Base-by-base conservation (phyloP, 2,113 vertebrate species). In the Lichenostomus cassidix region DNA sequence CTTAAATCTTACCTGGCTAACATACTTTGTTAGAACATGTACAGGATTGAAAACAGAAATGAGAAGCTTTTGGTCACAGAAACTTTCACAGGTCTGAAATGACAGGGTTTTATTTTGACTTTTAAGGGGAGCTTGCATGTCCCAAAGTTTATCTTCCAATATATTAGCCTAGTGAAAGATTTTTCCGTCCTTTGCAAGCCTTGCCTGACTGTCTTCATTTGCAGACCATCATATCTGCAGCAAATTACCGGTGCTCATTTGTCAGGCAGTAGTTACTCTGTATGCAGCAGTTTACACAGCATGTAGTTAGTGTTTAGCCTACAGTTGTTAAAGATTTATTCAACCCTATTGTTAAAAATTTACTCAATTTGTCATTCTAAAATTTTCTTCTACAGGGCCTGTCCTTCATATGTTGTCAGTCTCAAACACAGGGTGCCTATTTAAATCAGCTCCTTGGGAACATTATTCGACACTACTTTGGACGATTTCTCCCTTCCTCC, bases 401-500 rank as follows among this genome's bases (percentile, higher is more conserved):
- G 89, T 98, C 99, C 10, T 98, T 98, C 42, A 98, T 98, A 27
- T 98, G 98, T 46, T 97, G 98, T 52, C 98, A 98, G 63, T 98
- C 98, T 84, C 99, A 99, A 90, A 98, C 97, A 6, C 98, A 99
- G 95, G 98, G 97, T 17, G 95, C 97, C 41, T 98, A 99, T 97
- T 96, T 99, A 94, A 99, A 98, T 95, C 98, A 99, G 46, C 98
- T 99, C 92, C 98, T 99, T 33, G 98, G 98, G 70, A 98, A 95
- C 64, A 98, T 99, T 37, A 97, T 98, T 92, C 97, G 92, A 24
- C 98, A 99, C 42, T 99, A 99, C 90, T 98, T 99, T 83, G 98
- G 98, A n/a, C 98, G 99, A 17, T 99, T 99, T 95, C 98, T 99
- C 53, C 98, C 99, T 23, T 81, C 98, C 33, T 97, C 98, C 2